These are phyloP conservation scores for Machaerirhynchus nigripectus DNA, from an alignment of 2,113 vertebrate genomes.

Conservation along the genomic window DNA sequence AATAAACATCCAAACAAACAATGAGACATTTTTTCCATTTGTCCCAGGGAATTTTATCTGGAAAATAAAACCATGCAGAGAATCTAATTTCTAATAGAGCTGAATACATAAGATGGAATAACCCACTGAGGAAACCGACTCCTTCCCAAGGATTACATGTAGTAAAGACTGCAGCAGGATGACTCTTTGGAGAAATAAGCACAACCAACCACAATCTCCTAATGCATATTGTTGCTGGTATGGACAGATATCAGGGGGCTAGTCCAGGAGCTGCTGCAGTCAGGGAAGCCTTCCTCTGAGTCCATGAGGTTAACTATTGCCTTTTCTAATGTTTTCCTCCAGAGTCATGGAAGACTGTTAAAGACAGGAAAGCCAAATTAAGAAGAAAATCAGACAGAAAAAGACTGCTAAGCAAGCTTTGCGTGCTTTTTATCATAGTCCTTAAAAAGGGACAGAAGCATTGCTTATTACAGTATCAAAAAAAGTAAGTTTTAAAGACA, in stretches of 20 bases:
- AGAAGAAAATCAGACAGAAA: neutral
- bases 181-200: slow-evolving; percentile 34
- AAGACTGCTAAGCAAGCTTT: neutral
- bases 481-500: neutral
- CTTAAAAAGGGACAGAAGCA: neutral
- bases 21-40: neutral
- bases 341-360: neutral
- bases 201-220: slow-evolving; percentile 20
- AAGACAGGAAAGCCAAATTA: neutral
- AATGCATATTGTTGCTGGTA: neutral
- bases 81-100: slow-evolving; percentile 43
- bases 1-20: slow-evolving; percentile 51
- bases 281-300: neutral
- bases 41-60: slow-evolving; percentile 51
- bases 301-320: neutral
- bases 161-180: neutral
- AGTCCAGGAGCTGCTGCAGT: neutral
- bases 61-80: slow-evolving; percentile 54
- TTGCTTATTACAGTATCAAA: neutral
- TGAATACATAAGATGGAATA: slow-evolving; percentile 42
- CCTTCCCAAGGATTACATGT: slow-evolving; percentile 31
- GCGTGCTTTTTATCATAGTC: neutral
- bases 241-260: neutral
- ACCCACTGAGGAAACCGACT: slow-evolving; percentile 17
- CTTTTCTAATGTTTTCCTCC: neutral